Evolutionary conservation across 2,113 vertebrate species (phyloP).

Genomic region (Stomatorhinus ivindoensis): DNA sequence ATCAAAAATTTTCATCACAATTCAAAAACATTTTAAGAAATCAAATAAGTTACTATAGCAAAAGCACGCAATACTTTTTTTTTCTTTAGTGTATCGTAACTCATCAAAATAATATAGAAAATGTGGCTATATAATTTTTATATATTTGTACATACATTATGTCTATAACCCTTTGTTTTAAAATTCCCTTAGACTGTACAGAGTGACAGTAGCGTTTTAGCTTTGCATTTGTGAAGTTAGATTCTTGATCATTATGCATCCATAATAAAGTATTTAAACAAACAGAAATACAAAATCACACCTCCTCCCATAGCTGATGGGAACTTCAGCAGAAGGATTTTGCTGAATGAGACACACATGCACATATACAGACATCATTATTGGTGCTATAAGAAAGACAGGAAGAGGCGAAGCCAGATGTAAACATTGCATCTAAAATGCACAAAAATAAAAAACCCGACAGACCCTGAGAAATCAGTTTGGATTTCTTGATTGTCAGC

Average conservation of each 20-base stretch:
- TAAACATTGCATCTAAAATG: conserved; percentile 10
- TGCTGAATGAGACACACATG: conserved; percentile 13
- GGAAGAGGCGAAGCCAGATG: conserved; percentile 25
- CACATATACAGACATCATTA: conserved; percentile 28
- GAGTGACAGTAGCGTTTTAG: conserved; percentile 42
- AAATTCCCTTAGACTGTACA: conserved; percentile 52
- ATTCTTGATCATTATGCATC: conserved; percentile 21
- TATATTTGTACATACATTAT: conserved; percentile 18
- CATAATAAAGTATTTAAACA: conserved; percentile 17
- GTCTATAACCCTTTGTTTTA: conserved; percentile 32
- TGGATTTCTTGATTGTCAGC: conserved; percentile 14
- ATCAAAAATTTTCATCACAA: conserved; percentile 50
- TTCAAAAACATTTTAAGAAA: conserved; percentile 45
- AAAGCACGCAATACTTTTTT: conserved; percentile 63
- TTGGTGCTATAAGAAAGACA: conserved; percentile 45
- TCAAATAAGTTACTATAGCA: conserved; percentile 70
- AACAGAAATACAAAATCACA: conserved; percentile 28
- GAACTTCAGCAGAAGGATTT: conserved; percentile 22
- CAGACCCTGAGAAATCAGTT: conserved; percentile 14
- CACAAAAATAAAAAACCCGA: background rate
- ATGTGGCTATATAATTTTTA: conserved; percentile 51
- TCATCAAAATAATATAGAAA: conserved; percentile 68
- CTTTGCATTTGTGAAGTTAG: conserved; percentile 33
- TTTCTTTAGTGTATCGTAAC: conserved; percentile 55
- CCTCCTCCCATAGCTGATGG: conserved; percentile 33